Conservation (phyloP, 1,140 invertebrate species). For the Aporrectodea caliginosa region DNA sequence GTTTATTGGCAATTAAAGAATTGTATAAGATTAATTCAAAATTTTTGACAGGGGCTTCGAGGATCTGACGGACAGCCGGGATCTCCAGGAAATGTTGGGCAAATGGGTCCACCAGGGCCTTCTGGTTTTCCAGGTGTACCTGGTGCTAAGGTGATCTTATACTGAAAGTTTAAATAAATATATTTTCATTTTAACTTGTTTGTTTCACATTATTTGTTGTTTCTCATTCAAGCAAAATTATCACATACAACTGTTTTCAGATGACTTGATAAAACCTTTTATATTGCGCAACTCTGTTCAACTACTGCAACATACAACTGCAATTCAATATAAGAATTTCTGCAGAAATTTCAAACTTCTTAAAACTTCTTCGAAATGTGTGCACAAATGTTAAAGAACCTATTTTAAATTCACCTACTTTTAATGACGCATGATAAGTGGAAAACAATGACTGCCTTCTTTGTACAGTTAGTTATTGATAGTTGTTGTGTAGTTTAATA, state of each 20-base stretch:
- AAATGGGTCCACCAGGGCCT: neutral
- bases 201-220: too few species aligned
- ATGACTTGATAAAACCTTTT: neutral
- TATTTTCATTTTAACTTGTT: neutral
- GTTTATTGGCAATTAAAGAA: neutral
- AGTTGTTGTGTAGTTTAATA: neutral
- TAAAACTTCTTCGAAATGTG: too few species aligned
- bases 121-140: neutral
- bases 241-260: neutral
- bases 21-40: neutral
- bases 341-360: too few species aligned
- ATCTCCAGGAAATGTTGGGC: neutral
- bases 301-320: neutral
- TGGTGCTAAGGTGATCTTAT: neutral
- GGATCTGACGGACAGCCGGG: neutral
- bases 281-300: neutral
- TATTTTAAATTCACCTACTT: too few species aligned
- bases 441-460: neutral
- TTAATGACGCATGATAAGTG: neutral
- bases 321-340: neutral
- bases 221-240: too few species aligned
- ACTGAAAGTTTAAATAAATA: neutral
- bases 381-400: too few species aligned
- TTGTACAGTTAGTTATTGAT: neutral
- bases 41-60: neutral